phyloP scores from a whole-genome alignment of 2,113 vertebrate genomes.

The Physeter macrocephalus region DNA sequence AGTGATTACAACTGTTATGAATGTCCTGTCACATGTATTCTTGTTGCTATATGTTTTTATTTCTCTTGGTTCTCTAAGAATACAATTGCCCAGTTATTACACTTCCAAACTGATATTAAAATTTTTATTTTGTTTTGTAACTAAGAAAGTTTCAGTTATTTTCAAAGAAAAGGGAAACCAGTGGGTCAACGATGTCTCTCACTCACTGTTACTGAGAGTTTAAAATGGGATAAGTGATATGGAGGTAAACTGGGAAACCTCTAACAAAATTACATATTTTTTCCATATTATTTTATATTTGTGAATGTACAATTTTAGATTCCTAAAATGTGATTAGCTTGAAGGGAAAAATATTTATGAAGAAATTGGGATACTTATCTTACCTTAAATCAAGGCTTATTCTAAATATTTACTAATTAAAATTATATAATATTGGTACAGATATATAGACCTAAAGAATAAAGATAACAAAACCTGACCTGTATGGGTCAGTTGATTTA shows the following conservation, averaged over 20 bases:
- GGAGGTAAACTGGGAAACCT: neutral
- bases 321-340: neutral
- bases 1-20: neutral
- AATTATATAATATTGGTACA: neutral
- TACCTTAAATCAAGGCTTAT: neutral
- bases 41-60: neutral
- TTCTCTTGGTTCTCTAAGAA: neutral
- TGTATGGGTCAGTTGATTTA: neutral
- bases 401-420: neutral
- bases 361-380: neutral
- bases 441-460: neutral
- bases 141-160: neutral
- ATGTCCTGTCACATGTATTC: neutral
- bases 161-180: neutral
- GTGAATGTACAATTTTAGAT: neutral
- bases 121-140: neutral
- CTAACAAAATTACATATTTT: neutral
- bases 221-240: neutral
- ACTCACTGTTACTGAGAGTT: neutral
- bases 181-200: neutral
- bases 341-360: neutral
- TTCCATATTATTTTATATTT: neutral
- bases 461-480: neutral
- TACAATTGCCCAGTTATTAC: neutral
- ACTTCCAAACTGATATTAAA: neutral